Percentiles rank a stretch among this genome's conserved stretches.
Conservation (phyloP, 2,797 vertebrate species). For the Acanthopagrus latus region DNA sequence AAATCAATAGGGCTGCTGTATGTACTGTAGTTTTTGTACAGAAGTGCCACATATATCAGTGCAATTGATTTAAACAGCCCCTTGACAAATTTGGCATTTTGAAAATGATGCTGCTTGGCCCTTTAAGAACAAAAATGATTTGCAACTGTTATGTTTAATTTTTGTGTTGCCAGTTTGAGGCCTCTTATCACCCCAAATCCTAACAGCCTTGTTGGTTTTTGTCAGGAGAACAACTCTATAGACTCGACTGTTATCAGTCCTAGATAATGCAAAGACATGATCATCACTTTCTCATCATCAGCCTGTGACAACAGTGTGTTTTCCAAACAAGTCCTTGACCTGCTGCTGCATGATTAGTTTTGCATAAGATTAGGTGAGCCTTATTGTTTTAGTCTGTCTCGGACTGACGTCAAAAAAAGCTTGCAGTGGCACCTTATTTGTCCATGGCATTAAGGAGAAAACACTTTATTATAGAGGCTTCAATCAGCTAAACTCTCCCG, state of each 20-base stretch:
- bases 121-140: slow-evolving; percentile 4
- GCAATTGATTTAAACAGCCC: neutral
- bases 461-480: neutral
- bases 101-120: slow-evolving; percentile 13
- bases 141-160: neutral
- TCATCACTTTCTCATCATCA: slow-evolving; percentile 14
- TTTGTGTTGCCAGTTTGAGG: slow-evolving; percentile 3
- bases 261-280: slow-evolving; percentile 30
- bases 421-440: neutral
- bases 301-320: slow-evolving; percentile 11
- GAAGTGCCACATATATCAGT: slow-evolving; percentile 8
- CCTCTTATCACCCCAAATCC: neutral
- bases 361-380: neutral
- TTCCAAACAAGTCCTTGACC: slow-evolving; percentile 13
- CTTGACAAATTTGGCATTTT: neutral
- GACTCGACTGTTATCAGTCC: slow-evolving; percentile 10
- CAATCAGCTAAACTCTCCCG: neutral
- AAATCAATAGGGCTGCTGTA: slow-evolving; percentile 21
- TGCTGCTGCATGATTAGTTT: neutral
- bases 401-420: neutral
- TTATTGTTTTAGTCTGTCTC: neutral
- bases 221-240: neutral
- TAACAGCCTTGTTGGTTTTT: slow-evolving; percentile 19
- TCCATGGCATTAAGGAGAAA: neutral
- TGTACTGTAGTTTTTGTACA: slow-evolving; percentile 44